These are phyloP conservation scores for Pseudonaja textilis DNA, from an alignment of 2,113 vertebrate species.

Conservation along the genomic window DNA sequence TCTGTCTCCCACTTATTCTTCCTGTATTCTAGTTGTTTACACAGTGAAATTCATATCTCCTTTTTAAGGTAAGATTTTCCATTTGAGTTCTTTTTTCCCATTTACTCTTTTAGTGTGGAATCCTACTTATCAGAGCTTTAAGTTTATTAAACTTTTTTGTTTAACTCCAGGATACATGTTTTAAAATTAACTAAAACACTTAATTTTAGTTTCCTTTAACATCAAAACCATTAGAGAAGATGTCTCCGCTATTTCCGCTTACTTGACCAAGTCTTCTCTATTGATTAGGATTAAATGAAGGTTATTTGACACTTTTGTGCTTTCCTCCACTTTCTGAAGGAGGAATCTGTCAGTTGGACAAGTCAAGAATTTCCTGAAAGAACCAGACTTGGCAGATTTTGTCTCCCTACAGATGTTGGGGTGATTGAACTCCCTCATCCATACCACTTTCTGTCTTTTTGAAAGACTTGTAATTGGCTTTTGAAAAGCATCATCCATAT, in stretches of 20 bases:
- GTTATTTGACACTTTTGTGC: background rate
- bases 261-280: background rate
- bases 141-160: background rate
- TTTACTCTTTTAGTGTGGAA: background rate
- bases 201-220: background rate
- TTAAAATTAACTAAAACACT: background rate
- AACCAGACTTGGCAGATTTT: background rate
- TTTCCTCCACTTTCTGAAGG: background rate
- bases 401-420: background rate
- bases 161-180: background rate
- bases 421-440: background rate
- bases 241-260: background rate
- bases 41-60: background rate
- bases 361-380: background rate
- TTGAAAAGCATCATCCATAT: background rate
- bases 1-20: background rate
- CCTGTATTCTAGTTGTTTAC: background rate
- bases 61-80: background rate
- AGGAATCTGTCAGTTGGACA: background rate
- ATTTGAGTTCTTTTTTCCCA: background rate
- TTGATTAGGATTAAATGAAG: background rate
- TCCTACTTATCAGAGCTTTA: background rate
- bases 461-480: background rate
- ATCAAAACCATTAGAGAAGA: background rate
- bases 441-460: background rate